Base-by-base conservation (phyloP, 37 sponge, comb jelly and placozoan genomes). In the Petrosia ficiformis region DNA sequence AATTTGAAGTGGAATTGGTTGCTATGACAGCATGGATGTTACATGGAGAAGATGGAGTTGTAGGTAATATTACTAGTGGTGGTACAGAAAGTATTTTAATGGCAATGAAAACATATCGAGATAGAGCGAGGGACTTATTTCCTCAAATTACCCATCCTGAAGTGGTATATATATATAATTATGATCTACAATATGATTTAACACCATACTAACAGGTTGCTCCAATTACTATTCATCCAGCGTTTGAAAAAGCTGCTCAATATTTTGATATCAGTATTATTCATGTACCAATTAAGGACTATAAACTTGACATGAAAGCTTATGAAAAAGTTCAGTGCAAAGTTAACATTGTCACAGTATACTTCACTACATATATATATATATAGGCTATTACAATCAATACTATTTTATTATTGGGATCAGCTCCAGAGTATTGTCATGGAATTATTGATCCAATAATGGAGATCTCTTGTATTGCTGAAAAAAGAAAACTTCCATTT, bases 51-150 rank as follows among this genome's bases (percentile, higher is more conserved):
- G 41, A 10, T 21, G 39, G 37, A 24, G 82, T 54, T 5, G 88
- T 82, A 10, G 92, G 92, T 4, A 84, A 65, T 59, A 54, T 90
- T 52, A 94, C 95, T 4, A 80, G 86, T 26, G 96, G 96, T 22
- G 96, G 96, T 11, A 95, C 90, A 21, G 96, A 95, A 87, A 95
- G 96, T 59, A 92, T 95, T 58, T 82, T 95, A 37, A 86, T 85
- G 73, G 96, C 96, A 25, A 71, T 92, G 59, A 88, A 92, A 83
- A 86, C 90, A 28, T 95, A 95, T 70, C 57, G 95, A 8, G 95
- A 94, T 58, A 73, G 88, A 41, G 89, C 93, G 24, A 76, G 86
- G 61, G 57, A 33, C 6, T 82, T 91, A 44, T 80, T 70, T 30
- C 91, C 92, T 1, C 69, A 78, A 67, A 91, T 94, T 59, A 94